phyloP scores from a whole-genome alignment of 2,888 invertebrate species.

The Drosophila quinaria region DNA sequence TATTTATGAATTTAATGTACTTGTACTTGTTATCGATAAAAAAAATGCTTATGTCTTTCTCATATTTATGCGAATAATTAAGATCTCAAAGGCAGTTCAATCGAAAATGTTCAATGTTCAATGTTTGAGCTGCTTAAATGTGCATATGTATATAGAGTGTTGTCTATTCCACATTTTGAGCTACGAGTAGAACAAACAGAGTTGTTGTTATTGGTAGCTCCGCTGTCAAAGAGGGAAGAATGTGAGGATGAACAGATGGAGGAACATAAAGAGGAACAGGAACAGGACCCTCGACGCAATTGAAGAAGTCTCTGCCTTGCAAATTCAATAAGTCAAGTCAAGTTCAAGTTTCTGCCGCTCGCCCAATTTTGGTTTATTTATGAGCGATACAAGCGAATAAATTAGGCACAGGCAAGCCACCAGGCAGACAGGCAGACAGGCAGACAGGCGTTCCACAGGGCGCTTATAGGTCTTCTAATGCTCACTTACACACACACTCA shows the following conservation, averaged over 20 bases:
- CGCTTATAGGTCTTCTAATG: slow-evolving; percentile 51
- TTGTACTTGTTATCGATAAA: no score
- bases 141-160: slow-evolving; percentile 3
- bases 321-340: slow-evolving; percentile 79
- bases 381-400: slow-evolving; percentile 78
- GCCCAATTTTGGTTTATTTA: slow-evolving; percentile 79
- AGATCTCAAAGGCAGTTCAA: not conserved
- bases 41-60: no score
- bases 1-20: no score
- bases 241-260: not conserved
- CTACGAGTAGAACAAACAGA: not conserved
- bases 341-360: slow-evolving; percentile 66
- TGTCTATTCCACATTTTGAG: not conserved
- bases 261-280: slow-evolving; percentile 9
- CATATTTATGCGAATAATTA: not conserved
- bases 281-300: slow-evolving; percentile 54
- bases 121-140: not conserved
- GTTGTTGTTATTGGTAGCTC: not conserved
- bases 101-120: no score
- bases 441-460: slow-evolving; percentile 36
- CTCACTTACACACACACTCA: slow-evolving; percentile 24
- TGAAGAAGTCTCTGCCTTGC: slow-evolving; percentile 62
- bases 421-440: slow-evolving; percentile 28
- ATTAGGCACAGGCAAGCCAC: slow-evolving; percentile 66
- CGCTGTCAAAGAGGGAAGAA: slow-evolving; percentile 29